Base-by-base conservation (phyloP, 2,113 vertebrate genomes). In the Mormyrus lacerda region DNA sequence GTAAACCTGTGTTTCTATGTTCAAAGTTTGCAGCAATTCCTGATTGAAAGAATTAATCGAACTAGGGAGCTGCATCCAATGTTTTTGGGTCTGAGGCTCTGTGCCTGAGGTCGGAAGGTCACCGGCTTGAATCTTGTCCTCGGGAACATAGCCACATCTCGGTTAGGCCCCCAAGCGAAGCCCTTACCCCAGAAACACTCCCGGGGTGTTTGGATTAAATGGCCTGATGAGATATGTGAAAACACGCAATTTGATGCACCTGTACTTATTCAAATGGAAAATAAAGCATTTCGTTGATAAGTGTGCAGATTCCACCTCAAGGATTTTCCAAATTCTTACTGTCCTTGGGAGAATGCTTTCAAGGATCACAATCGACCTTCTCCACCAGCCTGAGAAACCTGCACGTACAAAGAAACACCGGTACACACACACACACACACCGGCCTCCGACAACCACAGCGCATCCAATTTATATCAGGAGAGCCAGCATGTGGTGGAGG, bases 211-310 rank as follows among this genome's bases (percentile, higher is more conserved):
- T 15, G 89, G 90, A 90, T 95, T 94, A 94, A 92, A 94, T 92
- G 93, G 90, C 93, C 93, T 3, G 61, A 27, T 27, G 61, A n/a
- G 8, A 65, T 27, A 10, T 10, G 9, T 4, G 61, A n/a, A 27
- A 27, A 27, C n/a, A 65, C 24, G n/a, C 61, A 65, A 27, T 65
- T 27, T 1, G 3, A 65, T 27, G 61, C 1, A 65, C n/a, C 61
- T 65, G n/a, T 27, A 11, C n/a, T 65, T 27, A 27, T 27, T n/a
- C n/a, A 65, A 27, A 65, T 1, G n/a, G 8, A 0, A 11, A 90
- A 88, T 92, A 94, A 93, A 93, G 94, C 91, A 94, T 94, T 11
- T 94, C 93, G 93, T 90, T 48, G 90, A 90, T 86, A 89, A 91
- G 89, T 89, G 87, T 45, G 35, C n/a, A 84, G 88, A 42, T 42